Base-by-base conservation (phyloP, 2,113 vertebrate species). In the Scortum barcoo region DNA sequence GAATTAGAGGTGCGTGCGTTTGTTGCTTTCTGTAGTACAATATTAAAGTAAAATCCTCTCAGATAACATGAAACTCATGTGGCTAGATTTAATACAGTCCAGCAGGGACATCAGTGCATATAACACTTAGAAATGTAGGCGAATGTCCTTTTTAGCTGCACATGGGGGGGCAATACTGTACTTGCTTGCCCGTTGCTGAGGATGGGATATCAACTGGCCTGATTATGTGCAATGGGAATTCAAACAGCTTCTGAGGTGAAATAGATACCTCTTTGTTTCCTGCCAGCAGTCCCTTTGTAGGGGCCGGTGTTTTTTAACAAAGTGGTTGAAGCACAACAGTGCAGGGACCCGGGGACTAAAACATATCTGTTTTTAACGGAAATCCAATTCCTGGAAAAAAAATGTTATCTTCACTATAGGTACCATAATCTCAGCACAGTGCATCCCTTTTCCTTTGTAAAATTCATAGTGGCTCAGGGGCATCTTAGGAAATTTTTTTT, bases 151-250 rank as follows among this genome's bases (percentile, higher is more conserved):
- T 88, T 85, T 76, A 53, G 58, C 63, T 69, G 40, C 44, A 48
- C 17, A 11, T 40, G 5, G 28, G 30, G 26, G 67, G 76, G 69
- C 54, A 67, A 53, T 60, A 72, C 75, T 60, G 70, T 33, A 48
- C 44, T 51, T 67, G 63, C 69, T 75, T 60, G 76, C 58, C 80
- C 51, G 71, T 48, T 72, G 76, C 58, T 33, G 63, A 73, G 67
- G 61, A 76, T 61, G 20, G 72, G 56, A 88, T 90, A 86, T 87
- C 74, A 86, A 79, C 72, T 71, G 54, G 53, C 62, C 42, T 79
- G 62, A 72, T 86, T 73, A 69, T 76, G 66, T 86, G 82, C 70
- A 6, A 13, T 85, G 78, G 88, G 80, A 88, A 74, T 93, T 88
- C 61, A 80, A 85, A 86, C 78, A 72, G 72, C 68, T 80, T 78